Evolutionary conservation across 2,113 vertebrate genomes (phyloP).

Genomic region (Aleadryas rufinucha): DNA sequence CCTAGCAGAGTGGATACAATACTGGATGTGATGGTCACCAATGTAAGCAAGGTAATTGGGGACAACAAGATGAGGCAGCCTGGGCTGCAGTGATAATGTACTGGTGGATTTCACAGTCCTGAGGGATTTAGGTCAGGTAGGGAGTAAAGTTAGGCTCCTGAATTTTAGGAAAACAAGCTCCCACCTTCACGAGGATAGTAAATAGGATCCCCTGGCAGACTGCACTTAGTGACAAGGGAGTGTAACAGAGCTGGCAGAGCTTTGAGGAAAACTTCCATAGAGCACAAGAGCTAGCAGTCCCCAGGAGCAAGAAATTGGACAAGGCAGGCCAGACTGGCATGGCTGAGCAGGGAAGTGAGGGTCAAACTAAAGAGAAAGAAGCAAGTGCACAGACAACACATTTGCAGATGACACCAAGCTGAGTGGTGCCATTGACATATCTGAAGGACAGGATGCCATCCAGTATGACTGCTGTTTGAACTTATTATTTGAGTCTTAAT

Average conservation of each 20-base stretch:
- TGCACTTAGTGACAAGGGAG: background rate
- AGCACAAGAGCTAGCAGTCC: rapidly evolving
- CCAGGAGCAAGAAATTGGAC: background rate
- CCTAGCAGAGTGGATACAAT: too few relatives aligned
- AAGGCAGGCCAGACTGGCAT: background rate
- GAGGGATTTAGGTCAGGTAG: background rate
- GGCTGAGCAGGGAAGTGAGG: background rate
- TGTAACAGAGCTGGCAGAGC: background rate
- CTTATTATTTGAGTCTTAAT: background rate
- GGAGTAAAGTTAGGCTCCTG: background rate
- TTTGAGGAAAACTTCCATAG: background rate
- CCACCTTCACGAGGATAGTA: background rate
- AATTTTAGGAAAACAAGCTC: background rate
- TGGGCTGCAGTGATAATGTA: background rate
- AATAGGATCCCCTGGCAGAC: background rate
- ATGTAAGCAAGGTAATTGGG: too few relatives aligned
- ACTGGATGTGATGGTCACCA: background rate
- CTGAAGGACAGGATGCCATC: background rate
- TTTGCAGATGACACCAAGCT: background rate
- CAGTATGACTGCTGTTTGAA: background rate
- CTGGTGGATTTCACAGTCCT: background rate
- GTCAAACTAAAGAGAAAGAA: background rate
- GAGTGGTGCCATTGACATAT: background rate
- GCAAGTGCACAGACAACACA: background rate
- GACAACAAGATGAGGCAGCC: background rate